Percentiles rank a stretch among this genome's conserved stretches.
Evolutionary conservation across 2,797 vertebrate species (phyloP).

Genomic region (Myotis vivesi): DNA sequence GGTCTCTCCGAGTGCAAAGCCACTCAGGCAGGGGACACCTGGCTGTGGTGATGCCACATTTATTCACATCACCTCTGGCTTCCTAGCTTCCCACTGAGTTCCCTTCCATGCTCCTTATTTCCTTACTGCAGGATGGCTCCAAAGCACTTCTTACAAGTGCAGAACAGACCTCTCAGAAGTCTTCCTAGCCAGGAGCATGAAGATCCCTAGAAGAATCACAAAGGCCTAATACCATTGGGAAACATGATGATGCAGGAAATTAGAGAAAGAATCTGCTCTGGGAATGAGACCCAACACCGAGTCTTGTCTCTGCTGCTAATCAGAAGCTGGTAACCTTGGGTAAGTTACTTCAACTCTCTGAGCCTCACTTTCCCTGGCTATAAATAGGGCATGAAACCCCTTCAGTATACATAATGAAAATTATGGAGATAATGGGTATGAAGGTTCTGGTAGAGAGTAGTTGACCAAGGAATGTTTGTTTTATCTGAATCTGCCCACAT

Average conservation of each 20-base stretch:
- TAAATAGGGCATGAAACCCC: neutral
- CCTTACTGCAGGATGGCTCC: neutral
- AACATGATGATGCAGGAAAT: neutral
- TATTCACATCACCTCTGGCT: neutral
- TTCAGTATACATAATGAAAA: neutral
- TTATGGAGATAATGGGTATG: neutral
- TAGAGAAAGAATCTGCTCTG: neutral
- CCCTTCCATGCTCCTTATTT: neutral
- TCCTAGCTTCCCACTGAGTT: neutral
- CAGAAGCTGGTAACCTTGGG: neutral
- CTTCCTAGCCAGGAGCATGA: neutral
- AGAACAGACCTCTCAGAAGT: neutral
- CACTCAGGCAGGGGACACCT: fast-evolving
- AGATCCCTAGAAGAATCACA: neutral
- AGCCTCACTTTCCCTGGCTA: neutral
- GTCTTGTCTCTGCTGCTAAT: neutral
- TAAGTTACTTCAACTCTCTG: neutral
- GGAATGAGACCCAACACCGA: neutral
- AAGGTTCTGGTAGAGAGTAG: neutral
- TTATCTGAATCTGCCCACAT: neutral
- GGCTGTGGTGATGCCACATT: fast-evolving
- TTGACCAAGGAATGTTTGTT: neutral
- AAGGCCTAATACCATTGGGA: neutral
- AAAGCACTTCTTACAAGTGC: neutral
- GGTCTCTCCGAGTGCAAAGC: neutral